Evolutionary conservation across 2,888 invertebrate species (phyloP), one percentile per base, ranked within the genome.

Genomic region (Drosophila paucipuncta): DNA sequence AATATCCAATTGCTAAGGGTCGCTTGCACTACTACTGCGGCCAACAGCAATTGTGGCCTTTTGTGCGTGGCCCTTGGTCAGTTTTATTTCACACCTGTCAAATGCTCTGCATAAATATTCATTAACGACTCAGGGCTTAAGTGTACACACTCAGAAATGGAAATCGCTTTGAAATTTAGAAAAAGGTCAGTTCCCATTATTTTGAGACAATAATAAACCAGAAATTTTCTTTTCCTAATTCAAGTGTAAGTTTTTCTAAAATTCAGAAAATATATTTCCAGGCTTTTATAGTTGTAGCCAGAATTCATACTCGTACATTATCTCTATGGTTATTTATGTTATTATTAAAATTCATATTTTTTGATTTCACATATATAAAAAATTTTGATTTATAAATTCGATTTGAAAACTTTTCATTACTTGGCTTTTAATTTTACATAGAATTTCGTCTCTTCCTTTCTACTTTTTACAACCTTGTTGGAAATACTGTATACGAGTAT

Each of bases 101-200:
- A 78, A 82, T 74, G 71, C 60, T 70, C 58, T 65, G 73, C 78
- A 85, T 87, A 81, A 85, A 87, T 85, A 78, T 80, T 75, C 72
- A 86, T 82, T 83, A 78, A 33, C 39, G 37, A 11, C 50, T 60
- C 9, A 0, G 37, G 25, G 22, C 57, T 41, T 47, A 47, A 47
- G 25, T 47, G 22, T 25, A 25, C 47, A 47, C 47, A 25, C 47
- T 16, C 47, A 25, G 25, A 22, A 22, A 25, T 47, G 16, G 28
- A 47, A 47, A 47, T 25, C 47, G 47, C 16, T 47, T 47, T 25
- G 47, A 47, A 16, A 25, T 47, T 25, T 4, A 47, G 4, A 47
- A 25, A 47, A 9, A 25, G 22, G 16, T 9, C 16, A 25, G 16
- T 9, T 41, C n/a, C 5, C n/a, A 41, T 5, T 41, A 16, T 16